A percentile compares a stretch with the other conserved stretches of the same genome.
Conservation (phyloP, 1,140 invertebrate genomes). For the Alviniconcha marisindica region DNA sequence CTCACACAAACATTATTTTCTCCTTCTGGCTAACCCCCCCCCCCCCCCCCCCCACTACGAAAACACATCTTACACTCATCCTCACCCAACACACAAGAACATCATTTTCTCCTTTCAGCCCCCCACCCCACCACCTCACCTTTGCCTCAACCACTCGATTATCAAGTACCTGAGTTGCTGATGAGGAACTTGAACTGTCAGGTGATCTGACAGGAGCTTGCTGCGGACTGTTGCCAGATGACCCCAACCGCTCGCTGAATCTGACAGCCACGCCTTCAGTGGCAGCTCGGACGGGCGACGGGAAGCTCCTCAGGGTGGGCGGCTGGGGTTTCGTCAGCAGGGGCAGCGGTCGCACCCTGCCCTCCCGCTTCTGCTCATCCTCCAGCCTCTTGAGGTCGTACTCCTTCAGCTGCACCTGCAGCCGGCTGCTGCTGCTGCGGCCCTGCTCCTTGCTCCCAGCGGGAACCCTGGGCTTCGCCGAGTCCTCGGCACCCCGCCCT, state of each 20-base stretch:
- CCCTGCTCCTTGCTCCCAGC: not conserved
- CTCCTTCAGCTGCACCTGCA: constrained; percentile 33
- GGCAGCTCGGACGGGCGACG: too few species aligned
- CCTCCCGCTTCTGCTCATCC: not conserved
- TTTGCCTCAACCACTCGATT: too few species aligned
- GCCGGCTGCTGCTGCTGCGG: constrained; percentile 28
- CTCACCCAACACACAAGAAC: too few species aligned
- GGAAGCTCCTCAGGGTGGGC: not conserved
- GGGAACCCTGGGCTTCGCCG: not conserved
- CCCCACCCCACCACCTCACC: too few species aligned
- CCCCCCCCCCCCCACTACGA: too few species aligned
- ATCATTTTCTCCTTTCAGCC: too few species aligned
- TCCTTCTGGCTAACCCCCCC: too few species aligned
- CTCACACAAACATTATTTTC: too few species aligned
- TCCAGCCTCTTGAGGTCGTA: not conserved
- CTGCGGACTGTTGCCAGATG: not conserved
- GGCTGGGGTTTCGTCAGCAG: not conserved
- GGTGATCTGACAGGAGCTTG: not conserved
- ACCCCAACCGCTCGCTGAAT: not conserved
- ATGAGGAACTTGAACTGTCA: constrained; percentile 21
- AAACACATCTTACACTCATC: too few species aligned
- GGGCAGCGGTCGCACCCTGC: not conserved
- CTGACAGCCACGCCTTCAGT: not conserved
- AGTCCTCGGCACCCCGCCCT: not conserved
- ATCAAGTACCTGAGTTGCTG: too few species aligned